Base-by-base conservation (phyloP, 2,888 invertebrate species). In the Acutogordius australiensis region DNA sequence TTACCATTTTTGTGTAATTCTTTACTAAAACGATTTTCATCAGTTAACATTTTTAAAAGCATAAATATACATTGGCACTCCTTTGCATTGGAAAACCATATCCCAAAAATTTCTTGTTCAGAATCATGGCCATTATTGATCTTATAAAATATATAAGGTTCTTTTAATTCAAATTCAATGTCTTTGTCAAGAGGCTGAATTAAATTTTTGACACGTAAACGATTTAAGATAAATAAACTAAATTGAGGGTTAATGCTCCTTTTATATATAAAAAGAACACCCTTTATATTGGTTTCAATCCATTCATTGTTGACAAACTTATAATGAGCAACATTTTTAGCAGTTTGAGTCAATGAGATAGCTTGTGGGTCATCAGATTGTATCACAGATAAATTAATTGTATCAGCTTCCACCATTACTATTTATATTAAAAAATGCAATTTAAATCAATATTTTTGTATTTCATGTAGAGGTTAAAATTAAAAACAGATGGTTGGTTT, bases 361-460 rank as follows among this genome's bases (percentile, higher is more conserved):
- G 51, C 51, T 51, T n/a, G 4, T n/a, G 51, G 23, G 23, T 51
- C 51, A n/a, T 51, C 51, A 51, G 18, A n/a, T 51, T 51, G 51
- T n/a, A 51, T 51, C n/a, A 51, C 51, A 51, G 51, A 51, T 51
- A 51, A 51, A 51, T 51, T 51, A n/a, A 51, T 51, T 51, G 23
- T 4, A 8, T 8, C 4, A n/a, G 51, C 18, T 51, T 51, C 51
- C 23, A 51, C 37, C 37, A 37, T 37, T 13, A 37, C 8, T 37
- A 37, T 37, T 8, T 8, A 18, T 37, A 37, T 37, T 37, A n/a
- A n/a, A n/a, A n/a, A n/a, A n/a, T n/a, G n/a, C n/a, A n/a, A n/a
- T n/a, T n/a, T n/a, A n/a, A n/a, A n/a, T n/a, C n/a, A n/a, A n/a
- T n/a, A n/a, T n/a, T n/a, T n/a, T n/a, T n/a, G n/a, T n/a, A n/a